Evolutionary conservation across 2,113 vertebrate genomes (phyloP).

Genomic region (Gila orcuttii): DNA sequence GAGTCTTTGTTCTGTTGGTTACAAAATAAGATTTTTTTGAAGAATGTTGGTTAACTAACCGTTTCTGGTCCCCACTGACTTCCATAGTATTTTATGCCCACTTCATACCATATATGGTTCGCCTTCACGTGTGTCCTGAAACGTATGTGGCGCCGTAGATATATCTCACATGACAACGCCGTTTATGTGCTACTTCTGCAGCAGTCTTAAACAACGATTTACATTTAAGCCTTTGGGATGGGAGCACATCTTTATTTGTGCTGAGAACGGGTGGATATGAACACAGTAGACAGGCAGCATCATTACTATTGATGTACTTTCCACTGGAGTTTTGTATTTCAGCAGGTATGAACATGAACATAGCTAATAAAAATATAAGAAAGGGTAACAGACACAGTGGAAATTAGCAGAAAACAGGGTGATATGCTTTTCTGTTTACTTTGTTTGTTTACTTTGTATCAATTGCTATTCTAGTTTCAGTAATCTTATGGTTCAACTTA

Average conservation of each 20-base stretch:
- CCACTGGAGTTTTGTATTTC: background rate
- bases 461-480: too few species aligned
- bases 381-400: background rate
- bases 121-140: too few species aligned
- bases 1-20: too few species aligned
- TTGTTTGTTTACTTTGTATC: background rate
- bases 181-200: background rate
- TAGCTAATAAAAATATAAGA: too few species aligned
- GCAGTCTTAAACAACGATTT: background rate
- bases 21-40: too few species aligned
- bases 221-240: background rate
- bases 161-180: background rate
- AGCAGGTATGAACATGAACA: too few species aligned
- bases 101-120: too few species aligned
- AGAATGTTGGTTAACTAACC: too few species aligned
- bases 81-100: too few species aligned
- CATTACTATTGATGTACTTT: background rate
- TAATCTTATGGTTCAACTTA: too few species aligned
- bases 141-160: too few species aligned
- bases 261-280: background rate
- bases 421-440: background rate
- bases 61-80: too few species aligned
- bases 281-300: background rate
- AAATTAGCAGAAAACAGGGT: background rate
- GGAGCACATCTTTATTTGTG: background rate